Base-by-base conservation (phyloP, 1,140 invertebrate genomes). In the Parasteatoda tepidariorum region DNA sequence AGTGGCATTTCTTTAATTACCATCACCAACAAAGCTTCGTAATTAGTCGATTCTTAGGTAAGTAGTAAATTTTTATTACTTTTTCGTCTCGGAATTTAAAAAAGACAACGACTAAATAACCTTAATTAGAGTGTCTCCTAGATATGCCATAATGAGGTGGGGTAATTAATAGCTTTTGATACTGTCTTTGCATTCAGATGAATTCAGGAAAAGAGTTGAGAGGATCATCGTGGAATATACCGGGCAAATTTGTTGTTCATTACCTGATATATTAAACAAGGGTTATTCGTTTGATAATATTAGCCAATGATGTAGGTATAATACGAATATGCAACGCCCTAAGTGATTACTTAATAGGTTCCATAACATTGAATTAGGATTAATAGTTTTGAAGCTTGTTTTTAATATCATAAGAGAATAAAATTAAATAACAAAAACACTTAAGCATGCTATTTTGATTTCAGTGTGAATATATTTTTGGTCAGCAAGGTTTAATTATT, bases 141-240 rank as follows among this genome's bases (percentile, higher is more conserved):
- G 74, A 76, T 76, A 76, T 76, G 74, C 61, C 59, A 76, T 76
- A 76, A 76, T 76, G 74, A 76, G 61, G n/a, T 22, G 74, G n/a
- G 74, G 74, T 76, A 76, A 76, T 76, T 76, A 66, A 76, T 76
- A 76, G 74, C 38, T 31, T 66, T 24, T 31, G 33, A 76, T 61
- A 66, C 59, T 26, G 41, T 34, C 59, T 76, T 66, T 76, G 74
- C 74, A 76, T 76, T 48, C 62, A 54, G 61, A 76, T 76, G 59
- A 76, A 61, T 3, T 15, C 28, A 59, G 74, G 5, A 26, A 54
- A 55, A 55, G 74, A 62, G 64, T 48, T 30, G 18, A 24, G 34
- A 28, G 41, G 54, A 74, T 74, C 61, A 74, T 30, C 4, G 24
- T 54, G 18, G 11, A 54, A 71, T 24, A 30, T 13, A 11, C 31